phyloP scores from a whole-genome alignment of 2,113 vertebrate species.

The Mandrillus leucophaeus region DNA sequence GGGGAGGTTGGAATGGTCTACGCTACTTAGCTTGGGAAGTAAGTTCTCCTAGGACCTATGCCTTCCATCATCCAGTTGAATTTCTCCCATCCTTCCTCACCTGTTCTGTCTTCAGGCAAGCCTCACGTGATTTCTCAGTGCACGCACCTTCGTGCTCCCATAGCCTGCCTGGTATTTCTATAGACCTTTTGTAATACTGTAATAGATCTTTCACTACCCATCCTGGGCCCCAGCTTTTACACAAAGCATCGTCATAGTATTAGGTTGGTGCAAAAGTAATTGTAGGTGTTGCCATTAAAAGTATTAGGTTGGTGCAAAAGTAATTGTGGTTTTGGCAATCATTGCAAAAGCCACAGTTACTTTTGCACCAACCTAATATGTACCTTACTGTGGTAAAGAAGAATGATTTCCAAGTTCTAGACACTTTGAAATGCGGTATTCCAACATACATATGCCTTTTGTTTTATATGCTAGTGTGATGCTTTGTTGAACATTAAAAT shows the following conservation, averaged over 20 bases:
- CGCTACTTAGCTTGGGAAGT: neutral
- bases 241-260: neutral
- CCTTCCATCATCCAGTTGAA: fast-evolving
- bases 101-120: neutral
- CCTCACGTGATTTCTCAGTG: neutral
- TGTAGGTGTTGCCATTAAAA: too few species aligned
- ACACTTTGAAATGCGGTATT: neutral
- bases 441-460: neutral
- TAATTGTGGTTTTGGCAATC: too few species aligned
- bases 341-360: too few species aligned
- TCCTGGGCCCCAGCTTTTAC: fast-evolving
- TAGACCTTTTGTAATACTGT: neutral
- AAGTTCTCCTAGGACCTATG: neutral
- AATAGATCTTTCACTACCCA: neutral
- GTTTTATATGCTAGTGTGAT: neutral
- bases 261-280: too few species aligned
- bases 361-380: too few species aligned
- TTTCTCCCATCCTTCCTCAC: fast-evolving
- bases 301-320: too few species aligned
- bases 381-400: neutral
- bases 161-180: neutral
- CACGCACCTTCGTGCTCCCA: neutral
- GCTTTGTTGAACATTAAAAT: neutral
- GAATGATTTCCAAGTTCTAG: neutral
- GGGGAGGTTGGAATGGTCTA: neutral